A percentile compares a stretch with the other conserved stretches of the same genome.
Evolutionary conservation across 2,888 invertebrate genomes (phyloP).

Genomic region (Anthoptus insignis): DNA sequence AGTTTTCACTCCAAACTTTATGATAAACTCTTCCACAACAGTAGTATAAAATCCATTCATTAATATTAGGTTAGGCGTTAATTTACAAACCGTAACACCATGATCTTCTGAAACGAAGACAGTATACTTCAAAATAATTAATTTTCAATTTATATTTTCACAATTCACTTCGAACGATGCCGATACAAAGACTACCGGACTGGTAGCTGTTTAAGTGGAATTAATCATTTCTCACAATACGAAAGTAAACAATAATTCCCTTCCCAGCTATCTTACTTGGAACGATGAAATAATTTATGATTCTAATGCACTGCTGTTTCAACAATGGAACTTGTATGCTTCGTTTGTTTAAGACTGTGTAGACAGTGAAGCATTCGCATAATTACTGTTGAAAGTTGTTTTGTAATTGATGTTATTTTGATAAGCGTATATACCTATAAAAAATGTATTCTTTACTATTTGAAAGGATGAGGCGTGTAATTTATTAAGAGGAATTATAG

Average conservation of each 20-base stretch:
- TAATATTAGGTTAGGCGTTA: too few species aligned
- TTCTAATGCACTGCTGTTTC: conserved; percentile 4
- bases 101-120: too few species aligned
- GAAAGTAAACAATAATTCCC: background rate
- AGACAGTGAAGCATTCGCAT: background rate
- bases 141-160: background rate
- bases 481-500: too few species aligned
- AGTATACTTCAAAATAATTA: too few species aligned
- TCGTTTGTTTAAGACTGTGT: background rate
- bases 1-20: too few species aligned
- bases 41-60: too few species aligned
- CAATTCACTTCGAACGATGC: background rate
- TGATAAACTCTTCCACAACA: too few species aligned
- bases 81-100: background rate
- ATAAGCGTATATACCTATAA: too few species aligned
- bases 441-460: too few species aligned
- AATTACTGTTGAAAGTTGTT: background rate
- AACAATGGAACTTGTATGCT: background rate
- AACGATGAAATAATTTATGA: background rate
- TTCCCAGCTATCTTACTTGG: background rate
- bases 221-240: background rate
- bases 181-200: background rate
- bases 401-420: too few species aligned
- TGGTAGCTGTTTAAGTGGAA: background rate
- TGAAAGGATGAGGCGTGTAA: too few species aligned